Percentiles rank a stretch among this genome's conserved stretches.
phyloP scores from a whole-genome alignment of 2,888 invertebrate species.

The Chrysina gloriosa region DNA sequence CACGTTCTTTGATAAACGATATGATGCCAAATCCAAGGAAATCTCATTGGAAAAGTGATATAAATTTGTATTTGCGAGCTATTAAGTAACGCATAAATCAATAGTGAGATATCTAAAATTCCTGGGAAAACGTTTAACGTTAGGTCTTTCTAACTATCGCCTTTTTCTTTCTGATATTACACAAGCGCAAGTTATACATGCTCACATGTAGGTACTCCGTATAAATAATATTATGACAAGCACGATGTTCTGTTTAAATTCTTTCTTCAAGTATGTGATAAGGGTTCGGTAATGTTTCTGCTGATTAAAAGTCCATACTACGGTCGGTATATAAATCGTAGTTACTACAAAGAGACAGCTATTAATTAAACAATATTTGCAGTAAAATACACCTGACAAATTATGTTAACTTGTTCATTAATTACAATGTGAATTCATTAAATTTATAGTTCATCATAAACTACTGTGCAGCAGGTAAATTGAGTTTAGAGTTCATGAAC shows the following conservation, averaged over 20 bases:
- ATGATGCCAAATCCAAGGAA: slow-evolving; percentile 6
- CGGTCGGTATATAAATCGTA: too few species aligned
- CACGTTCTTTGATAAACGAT: background rate
- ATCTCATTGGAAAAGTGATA: background rate
- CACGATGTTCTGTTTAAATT: background rate
- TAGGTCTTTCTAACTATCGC: too few species aligned
- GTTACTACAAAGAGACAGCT: too few species aligned
- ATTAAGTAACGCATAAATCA: slow-evolving; percentile 8
- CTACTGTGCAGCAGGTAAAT: too few species aligned
- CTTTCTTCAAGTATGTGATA: background rate
- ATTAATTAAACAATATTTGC: too few species aligned
- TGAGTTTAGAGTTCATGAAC: too few species aligned
- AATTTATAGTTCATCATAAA: too few species aligned
- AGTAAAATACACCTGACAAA: too few species aligned
- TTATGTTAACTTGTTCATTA: too few species aligned
- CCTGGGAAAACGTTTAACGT: background rate
- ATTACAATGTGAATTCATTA: too few species aligned
- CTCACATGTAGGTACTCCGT: background rate
- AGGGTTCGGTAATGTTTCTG: too few species aligned
- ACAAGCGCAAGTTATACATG: background rate
- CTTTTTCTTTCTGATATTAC: background rate
- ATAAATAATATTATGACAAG: background rate
- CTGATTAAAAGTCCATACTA: too few species aligned
- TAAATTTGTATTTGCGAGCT: slow-evolving; percentile 5
- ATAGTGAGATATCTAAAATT: background rate